phyloP scores from a whole-genome alignment of 2,888 invertebrate species.

The Stenolophus ochropezus region DNA sequence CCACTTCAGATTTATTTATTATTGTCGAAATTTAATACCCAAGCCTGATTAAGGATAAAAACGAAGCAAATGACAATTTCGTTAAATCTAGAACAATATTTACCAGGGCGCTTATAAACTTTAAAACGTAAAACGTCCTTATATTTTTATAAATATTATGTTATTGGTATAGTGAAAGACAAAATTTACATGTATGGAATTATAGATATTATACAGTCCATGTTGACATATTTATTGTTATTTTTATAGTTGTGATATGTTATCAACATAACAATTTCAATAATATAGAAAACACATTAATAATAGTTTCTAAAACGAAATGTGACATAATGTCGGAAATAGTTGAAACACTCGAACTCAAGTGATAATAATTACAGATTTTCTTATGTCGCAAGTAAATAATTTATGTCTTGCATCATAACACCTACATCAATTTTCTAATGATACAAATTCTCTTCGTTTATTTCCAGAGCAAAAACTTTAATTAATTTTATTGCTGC shows the following conservation, averaged over 20 bases:
- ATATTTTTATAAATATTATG: too few species aligned
- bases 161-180: too few species aligned
- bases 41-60: too few species aligned
- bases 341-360: conserved; percentile 4
- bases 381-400: conserved; percentile 9
- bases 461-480: background rate
- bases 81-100: too few species aligned
- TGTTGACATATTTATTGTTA: background rate
- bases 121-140: too few species aligned
- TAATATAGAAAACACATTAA: background rate
- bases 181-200: background rate
- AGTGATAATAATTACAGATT: conserved; percentile 6
- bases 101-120: too few species aligned
- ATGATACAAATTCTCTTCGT: background rate
- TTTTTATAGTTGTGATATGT: background rate
- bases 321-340: conserved; percentile 14
- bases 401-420: background rate
- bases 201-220: background rate
- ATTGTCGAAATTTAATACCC: too few species aligned
- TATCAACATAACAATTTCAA: background rate
- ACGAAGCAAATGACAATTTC: too few species aligned
- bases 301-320: background rate
- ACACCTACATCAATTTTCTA: background rate
- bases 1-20: too few species aligned
- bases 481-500: background rate